These are phyloP conservation scores for Cryptoleucopteryx plumbea DNA, from an alignment of 2,113 vertebrate genomes.

Conservation along the genomic window DNA sequence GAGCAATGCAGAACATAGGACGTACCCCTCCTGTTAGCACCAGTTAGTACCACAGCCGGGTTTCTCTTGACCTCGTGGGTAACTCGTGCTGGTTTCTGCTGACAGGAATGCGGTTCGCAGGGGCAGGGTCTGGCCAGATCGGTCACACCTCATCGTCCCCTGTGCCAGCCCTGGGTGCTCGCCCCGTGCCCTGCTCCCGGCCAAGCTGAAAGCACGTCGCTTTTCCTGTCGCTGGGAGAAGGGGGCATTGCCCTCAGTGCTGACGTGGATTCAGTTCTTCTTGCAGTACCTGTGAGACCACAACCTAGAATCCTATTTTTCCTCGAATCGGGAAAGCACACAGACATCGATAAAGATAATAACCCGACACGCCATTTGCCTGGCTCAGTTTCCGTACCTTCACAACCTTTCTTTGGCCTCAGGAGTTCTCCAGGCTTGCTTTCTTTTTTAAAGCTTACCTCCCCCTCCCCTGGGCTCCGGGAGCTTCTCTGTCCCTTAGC, in stretches of 20 bases:
- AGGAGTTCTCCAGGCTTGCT: neutral
- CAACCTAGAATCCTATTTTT: fast-evolving
- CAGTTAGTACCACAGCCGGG: neutral
- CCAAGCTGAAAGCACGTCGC: neutral
- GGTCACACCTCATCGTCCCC: fast-evolving
- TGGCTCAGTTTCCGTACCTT: neutral
- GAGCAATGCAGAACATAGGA: neutral
- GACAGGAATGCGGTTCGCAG: fast-evolving
- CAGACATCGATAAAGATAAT: fast-evolving
- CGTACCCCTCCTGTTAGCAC: neutral
- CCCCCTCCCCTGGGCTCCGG: neutral
- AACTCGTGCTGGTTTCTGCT: neutral
- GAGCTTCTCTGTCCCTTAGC: neutral
- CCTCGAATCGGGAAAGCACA: neutral
- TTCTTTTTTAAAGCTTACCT: too few relatives aligned
- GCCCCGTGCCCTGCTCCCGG: neutral
- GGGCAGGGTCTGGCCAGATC: neutral
- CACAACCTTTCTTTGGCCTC: neutral
- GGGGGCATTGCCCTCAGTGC: neutral
- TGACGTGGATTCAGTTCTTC: neutral
- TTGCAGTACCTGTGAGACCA: neutral
- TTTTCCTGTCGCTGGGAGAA: neutral
- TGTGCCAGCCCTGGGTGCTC: neutral
- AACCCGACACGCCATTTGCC: neutral
- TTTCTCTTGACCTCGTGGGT: neutral